Base-by-base conservation (phyloP, 2,888 invertebrate species). In the Tinea semifulvella region DNA sequence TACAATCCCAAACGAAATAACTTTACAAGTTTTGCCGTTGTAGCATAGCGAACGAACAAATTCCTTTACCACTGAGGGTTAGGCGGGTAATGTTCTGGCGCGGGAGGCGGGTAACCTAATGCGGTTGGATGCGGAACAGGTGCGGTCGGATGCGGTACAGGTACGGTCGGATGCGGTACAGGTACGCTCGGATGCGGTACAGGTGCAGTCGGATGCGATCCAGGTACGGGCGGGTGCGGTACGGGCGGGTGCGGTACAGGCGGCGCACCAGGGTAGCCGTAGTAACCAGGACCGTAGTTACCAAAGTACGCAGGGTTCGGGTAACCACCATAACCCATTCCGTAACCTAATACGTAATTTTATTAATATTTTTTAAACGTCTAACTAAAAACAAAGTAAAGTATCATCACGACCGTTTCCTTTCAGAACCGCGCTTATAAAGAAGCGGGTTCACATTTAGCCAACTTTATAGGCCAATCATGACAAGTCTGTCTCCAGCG, bases 221-320 rank as follows among this genome's bases (percentile, higher is more conserved):
- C n/a, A n/a, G n/a, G 50, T 45, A 19, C 20, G 44, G n/a, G 67
- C 49, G 71, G 68, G 48, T 61, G 53, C 67, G 44, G 70, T 68
- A 50, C 62, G 72, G 48, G 65, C 65, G 48, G 73, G 3, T 16
- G 65, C 42, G 67, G 60, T 20, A 2, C 17, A 5, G 2, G 26
- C 5, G 42, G 39, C 17, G 66, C 60, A 18, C 56, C 56, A 5
- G 68, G 68, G 56, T 81, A 81, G 62, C 6, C 81, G 73, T 83
- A 83, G 55, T 84, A 83, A 43, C 80, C 65, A 51, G 73, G 72
- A 10, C 80, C 77, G 61, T 85, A 85, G 38, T 79, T 83, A 16
- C 80, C 84, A 63, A 84, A 85, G 56, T 84, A 84, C 27, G 82
- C 69, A 22, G 81, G 70, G 53, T 71, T 76, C 3, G 73, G 67